Evolutionary conservation across 2,797 vertebrate species (phyloP), one percentile per base, ranked within the genome.

Genomic region (Ambastaia sidthimunki): DNA sequence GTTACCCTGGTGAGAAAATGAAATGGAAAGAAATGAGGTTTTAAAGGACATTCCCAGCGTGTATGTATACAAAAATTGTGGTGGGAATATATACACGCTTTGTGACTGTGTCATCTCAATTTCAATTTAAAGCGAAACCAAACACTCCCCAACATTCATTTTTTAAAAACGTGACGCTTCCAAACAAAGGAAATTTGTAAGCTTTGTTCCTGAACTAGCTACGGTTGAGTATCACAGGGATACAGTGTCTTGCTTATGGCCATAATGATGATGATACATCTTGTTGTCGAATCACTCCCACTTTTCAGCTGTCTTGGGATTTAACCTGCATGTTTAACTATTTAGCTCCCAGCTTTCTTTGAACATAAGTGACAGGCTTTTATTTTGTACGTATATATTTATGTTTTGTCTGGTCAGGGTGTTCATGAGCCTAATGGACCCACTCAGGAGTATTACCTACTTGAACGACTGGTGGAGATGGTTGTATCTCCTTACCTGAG

Each of bases 401-500:
- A 47, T 68, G 21, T 71, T 59, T 28, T 60, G 23, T 72, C 3
- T 76, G 15, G 28, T 54, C 89, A 99, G 97, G 96, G 96, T 1
- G 92, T 97, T 80, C 97, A 98, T 13, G 96, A 98, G 78, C 92
- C 95, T n/a, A 86, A 91, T 0, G 93, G 93, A 50, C 95, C 95
- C 25, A 95, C 91, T 60, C 86, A 94, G 76, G 92, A 94, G 72
- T 98, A 96, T 41, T 65, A 92, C 70, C 94, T 93, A 83, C 88
- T 99, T 87, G 97, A 98, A 87, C 93, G 92, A 16, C 90, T 99
- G 84, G 95, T 98, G 83, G 95, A 96, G 83, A 91, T 93, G 66
- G 94, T 95, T 23, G 93, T 99, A 1, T 96, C 96, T 2, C 97
- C 97, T 0, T 99, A 96, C 85, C 88, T 99, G 44, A 92, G 93